Percentiles rank a stretch among this genome's conserved stretches.
Conservation (phyloP, 1,140 invertebrate genomes). For the Arion vulgaris region DNA sequence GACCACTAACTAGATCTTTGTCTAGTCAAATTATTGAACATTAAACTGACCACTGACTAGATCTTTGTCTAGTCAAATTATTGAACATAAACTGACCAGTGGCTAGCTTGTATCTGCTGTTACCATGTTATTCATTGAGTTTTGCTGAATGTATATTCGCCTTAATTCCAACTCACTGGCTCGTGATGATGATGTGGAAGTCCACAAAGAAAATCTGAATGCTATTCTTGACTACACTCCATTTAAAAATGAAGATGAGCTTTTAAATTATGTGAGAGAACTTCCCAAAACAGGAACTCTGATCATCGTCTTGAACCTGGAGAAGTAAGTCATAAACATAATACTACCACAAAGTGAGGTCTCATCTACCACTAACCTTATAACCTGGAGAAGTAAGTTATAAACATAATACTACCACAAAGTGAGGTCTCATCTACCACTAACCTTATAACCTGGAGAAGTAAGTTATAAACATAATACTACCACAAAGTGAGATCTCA, state of each 20-base stretch:
- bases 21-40: no score
- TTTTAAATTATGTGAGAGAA: conserved; percentile 56
- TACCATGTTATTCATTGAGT: neutral
- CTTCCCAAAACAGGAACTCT: conserved; percentile 63
- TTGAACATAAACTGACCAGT: neutral
- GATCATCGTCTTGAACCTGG: conserved; percentile 67
- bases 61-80: neutral
- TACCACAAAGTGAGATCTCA: no score
- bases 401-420: no score
- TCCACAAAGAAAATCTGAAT: conserved; percentile 50
- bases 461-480: no score
- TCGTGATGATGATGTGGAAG: conserved; percentile 46
- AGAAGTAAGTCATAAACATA: conserved; percentile 61
- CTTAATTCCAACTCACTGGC: conserved; percentile 42
- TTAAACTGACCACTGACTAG: no score
- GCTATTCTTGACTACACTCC: conserved; percentile 60
- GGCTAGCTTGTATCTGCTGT: neutral
- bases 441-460: no score
- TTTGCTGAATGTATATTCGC: neutral
- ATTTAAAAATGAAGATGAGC: conserved; percentile 57
- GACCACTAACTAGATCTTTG: no score
- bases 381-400: no score
- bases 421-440: no score
- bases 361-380: no score
- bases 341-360: no score